Percentiles rank a stretch among this genome's conserved stretches.
Evolutionary conservation across 53 echinoderm and acorn worm species (phyloP).

Genomic region (Hippasteria phrygiana): DNA sequence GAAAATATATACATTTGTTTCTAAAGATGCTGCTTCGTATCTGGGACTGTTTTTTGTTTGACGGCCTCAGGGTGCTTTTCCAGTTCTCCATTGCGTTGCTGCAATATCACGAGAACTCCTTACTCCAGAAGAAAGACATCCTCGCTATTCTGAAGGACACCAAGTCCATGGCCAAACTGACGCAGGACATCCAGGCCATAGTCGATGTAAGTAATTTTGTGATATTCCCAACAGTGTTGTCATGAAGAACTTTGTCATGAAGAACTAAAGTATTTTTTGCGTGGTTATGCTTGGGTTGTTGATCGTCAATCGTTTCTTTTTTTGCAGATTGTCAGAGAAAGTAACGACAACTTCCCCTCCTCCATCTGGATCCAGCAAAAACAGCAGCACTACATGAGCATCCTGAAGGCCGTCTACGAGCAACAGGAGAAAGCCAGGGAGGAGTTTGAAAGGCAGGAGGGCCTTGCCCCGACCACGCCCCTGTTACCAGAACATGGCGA

Average conservation of each 20-base stretch:
- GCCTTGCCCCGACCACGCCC: constrained; percentile 55
- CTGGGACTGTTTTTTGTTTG: constrained; percentile 98
- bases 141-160: constrained; percentile 94
- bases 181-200: constrained; percentile 85
- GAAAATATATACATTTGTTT: too few relatives aligned
- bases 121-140: constrained; percentile 88
- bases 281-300: too few relatives aligned
- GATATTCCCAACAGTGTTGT: background rate
- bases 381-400: constrained; percentile 90
- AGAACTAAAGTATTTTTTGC: too few relatives aligned
- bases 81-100: constrained; percentile 93
- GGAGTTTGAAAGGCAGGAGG: constrained; percentile 96
- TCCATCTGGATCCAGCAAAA: constrained; percentile 86
- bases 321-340: constrained; percentile 77
- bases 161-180: constrained; percentile 89
- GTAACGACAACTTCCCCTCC: constrained; percentile 82
- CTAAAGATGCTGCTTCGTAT: constrained; percentile 86
- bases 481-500: background rate
- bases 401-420: constrained; percentile 88
- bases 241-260: background rate
- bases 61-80: constrained; percentile 91
- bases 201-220: constrained; percentile 71
- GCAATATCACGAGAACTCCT: constrained; percentile 84
- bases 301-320: too few relatives aligned
- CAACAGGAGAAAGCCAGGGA: constrained; percentile 89